A percentile compares a stretch with the other conserved stretches of the same genome.
These are phyloP conservation scores for Brenthis ino DNA, from an alignment of 2,888 invertebrate species.

Conservation along the genomic window DNA sequence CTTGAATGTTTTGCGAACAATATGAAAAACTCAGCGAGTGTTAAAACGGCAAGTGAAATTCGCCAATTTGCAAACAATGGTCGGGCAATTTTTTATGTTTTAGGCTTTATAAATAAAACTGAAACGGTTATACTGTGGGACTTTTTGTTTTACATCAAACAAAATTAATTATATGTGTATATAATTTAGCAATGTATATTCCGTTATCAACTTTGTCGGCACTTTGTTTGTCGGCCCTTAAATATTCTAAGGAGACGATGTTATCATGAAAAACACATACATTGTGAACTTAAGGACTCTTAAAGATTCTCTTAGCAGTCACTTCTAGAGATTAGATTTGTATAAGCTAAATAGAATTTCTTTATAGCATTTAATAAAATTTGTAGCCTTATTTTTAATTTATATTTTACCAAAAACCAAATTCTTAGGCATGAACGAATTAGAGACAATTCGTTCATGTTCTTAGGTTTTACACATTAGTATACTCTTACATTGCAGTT, in stretches of 20 bases:
- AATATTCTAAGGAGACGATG: constrained; percentile 33
- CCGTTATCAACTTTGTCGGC: constrained; percentile 18
- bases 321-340: constrained; percentile 30
- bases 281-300: constrained; percentile 31
- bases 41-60: constrained; percentile 35
- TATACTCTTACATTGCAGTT: too few relatives aligned
- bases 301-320: constrained; percentile 31
- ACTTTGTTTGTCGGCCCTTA: constrained; percentile 32
- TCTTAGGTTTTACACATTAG: too few relatives aligned
- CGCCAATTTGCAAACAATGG: constrained; percentile 38
- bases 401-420: too few relatives aligned
- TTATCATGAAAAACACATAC: constrained; percentile 40
- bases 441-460: too few relatives aligned
- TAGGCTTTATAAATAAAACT: constrained; percentile 33
- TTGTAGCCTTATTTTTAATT: too few relatives aligned
- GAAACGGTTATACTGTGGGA: constrained; percentile 12
- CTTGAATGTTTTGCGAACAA: constrained; percentile 35
- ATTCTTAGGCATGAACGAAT: too few relatives aligned
- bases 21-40: constrained; percentile 34
- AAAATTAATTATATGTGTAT: constrained; percentile 4
- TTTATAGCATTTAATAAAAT: not conserved
- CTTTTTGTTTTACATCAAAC: not conserved
- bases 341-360: constrained; percentile 13
- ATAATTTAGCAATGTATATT: constrained; percentile 5
- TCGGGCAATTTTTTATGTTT: constrained; percentile 36